Evolutionary conservation across 2,888 invertebrate genomes (phyloP).

Genomic region (Tipula unca): DNA sequence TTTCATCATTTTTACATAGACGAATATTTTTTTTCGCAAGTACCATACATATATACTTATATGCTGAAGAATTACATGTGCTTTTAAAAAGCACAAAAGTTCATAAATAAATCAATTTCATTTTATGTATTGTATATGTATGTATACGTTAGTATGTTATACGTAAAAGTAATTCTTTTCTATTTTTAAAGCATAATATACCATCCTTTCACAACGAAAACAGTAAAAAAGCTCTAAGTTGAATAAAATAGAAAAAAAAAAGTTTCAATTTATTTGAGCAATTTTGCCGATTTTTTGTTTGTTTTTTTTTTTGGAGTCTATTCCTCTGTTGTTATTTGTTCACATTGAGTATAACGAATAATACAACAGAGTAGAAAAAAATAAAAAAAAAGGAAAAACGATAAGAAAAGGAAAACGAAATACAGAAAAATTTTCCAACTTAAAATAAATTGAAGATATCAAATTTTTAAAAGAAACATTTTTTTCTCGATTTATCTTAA

Average conservation of each 20-base stretch:
- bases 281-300: not conserved
- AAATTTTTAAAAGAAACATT: conserved; percentile 14
- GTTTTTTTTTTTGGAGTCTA: not conserved
- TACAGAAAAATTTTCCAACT: not conserved
- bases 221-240: not conserved
- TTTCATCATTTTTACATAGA: no score
- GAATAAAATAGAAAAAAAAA: not conserved
- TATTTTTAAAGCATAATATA: not conserved
- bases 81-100: not conserved
- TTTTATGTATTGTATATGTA: no score
- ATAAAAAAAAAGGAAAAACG: not conserved
- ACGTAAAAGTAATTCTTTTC: not conserved
- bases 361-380: not conserved
- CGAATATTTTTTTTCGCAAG: not conserved
- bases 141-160: not conserved
- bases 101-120: not conserved
- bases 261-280: not conserved
- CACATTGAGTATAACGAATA: not conserved
- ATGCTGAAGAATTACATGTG: not conserved
- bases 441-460: conserved; percentile 14
- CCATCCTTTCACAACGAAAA: not conserved
- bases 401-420: not conserved
- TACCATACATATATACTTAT: not conserved
- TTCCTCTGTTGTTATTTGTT: conserved; percentile 14
- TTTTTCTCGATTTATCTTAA: conserved; percentile 2